Evolutionary conservation across 37 sponge, comb jelly and placozoan genomes (phyloP).

Genomic region (Chondrilla cf. caribensis): DNA sequence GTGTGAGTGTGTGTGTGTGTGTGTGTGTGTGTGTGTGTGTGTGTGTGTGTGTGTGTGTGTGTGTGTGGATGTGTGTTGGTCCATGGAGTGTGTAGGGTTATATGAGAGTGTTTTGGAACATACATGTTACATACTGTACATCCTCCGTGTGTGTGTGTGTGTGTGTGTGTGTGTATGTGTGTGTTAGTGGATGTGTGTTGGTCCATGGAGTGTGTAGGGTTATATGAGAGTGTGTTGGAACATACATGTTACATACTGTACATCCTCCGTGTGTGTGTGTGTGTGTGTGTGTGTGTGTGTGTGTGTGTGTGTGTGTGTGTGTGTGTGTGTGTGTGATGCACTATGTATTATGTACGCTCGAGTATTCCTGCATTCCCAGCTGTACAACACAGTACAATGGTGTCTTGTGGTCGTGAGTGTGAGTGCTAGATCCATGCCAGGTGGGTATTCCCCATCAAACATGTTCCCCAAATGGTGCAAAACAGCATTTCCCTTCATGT

Average conservation of each 20-base stretch:
- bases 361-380: too few species aligned
- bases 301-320: constrained; percentile 5
- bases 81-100: not conserved
- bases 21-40: constrained; percentile 20
- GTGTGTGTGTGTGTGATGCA: not conserved
- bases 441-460: too few species aligned
- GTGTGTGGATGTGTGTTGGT: not conserved
- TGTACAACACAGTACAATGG: too few species aligned
- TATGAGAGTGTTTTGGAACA: not conserved
- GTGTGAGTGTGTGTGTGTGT: constrained; percentile 22
- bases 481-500: too few species aligned
- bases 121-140: too few species aligned
- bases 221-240: not conserved
- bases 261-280: constrained; percentile 13
- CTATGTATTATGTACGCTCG: not conserved
- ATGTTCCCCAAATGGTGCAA: too few species aligned
- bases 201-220: not conserved
- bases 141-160: constrained; percentile 14
- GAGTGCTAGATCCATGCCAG: too few species aligned
- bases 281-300: constrained; percentile 9
- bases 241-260: too few species aligned
- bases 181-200: not conserved
- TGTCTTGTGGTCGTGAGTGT: too few species aligned
- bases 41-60: constrained; percentile 5
- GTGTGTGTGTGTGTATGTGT: constrained; percentile 9